Conservation (phyloP, 2,888 invertebrate genomes). For the Vandiemenella viatica region DNA sequence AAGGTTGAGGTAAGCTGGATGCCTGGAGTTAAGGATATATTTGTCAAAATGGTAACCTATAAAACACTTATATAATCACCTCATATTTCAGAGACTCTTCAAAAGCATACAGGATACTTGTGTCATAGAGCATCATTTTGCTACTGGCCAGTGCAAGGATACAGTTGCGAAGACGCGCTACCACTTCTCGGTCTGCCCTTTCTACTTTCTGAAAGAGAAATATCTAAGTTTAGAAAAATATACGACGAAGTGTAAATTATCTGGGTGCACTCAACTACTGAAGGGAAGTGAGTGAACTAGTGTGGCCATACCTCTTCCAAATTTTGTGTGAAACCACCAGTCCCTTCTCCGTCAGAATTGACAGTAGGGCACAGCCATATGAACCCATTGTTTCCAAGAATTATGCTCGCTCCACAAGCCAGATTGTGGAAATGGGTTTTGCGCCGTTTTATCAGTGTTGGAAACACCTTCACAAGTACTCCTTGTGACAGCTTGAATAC, state of each 20-base stretch:
- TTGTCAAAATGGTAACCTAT: no score
- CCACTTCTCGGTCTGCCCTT: slow-evolving; percentile 62
- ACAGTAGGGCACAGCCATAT: slow-evolving; percentile 76
- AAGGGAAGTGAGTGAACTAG: neutral
- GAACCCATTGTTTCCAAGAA: slow-evolving; percentile 92
- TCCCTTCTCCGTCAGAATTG: slow-evolving; percentile 40
- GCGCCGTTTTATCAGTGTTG: slow-evolving; percentile 77
- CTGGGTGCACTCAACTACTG: no score
- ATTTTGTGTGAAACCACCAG: slow-evolving; percentile 65
- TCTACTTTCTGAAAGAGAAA: slow-evolving; percentile 49
- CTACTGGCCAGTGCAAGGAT: slow-evolving; percentile 72
- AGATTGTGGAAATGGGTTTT: slow-evolving; percentile 94
- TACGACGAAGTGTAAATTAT: no score
- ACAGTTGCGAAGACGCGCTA: slow-evolving; percentile 79
- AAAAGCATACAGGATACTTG: slow-evolving; percentile 79
- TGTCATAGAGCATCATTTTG: slow-evolving; percentile 82
- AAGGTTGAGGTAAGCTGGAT: no score
- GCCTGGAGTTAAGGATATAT: no score
- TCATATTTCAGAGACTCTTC: slow-evolving; percentile 74
- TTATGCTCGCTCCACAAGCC: slow-evolving; percentile 78
- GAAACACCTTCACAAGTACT: slow-evolving; percentile 74
- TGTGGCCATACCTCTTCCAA: slow-evolving; percentile 37
- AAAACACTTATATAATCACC: slow-evolving; percentile 32
- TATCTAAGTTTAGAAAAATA: no score
- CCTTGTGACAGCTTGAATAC: slow-evolving; percentile 64